Conservation (phyloP, 2,797 vertebrate genomes). For the Aphelocoma californica region DNA sequence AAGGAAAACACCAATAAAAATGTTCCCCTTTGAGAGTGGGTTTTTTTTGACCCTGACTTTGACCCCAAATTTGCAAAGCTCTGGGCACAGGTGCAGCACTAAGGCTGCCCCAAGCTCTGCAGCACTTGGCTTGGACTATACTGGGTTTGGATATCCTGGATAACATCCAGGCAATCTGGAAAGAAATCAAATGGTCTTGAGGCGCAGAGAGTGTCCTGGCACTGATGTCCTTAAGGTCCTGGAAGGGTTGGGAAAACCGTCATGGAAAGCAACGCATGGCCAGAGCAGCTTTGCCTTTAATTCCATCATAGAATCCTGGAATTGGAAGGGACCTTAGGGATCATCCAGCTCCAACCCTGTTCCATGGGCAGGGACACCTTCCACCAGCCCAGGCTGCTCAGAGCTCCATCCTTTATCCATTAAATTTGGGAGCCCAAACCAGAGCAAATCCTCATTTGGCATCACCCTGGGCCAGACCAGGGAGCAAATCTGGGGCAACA, state of each 20-base stretch:
- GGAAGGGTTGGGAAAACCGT: background rate
- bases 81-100: background rate
- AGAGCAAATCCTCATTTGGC: background rate
- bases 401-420: background rate
- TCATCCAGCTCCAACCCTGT: background rate
- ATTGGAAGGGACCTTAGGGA: fast-evolving
- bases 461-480: background rate
- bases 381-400: background rate
- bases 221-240: background rate
- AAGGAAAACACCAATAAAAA: background rate
- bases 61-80: background rate
- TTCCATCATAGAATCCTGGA: fast-evolving
- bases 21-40: background rate
- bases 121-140: background rate
- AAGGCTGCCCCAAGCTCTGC: background rate
- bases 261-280: fast-evolving
- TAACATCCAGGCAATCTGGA: too few species aligned
- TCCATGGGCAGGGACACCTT: background rate
- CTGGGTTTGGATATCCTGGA: background rate
- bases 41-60: background rate
- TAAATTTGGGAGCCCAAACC: background rate
- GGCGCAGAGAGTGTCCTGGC: background rate
- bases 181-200: background rate
- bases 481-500: background rate
- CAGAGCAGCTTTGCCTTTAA: background rate